Evolutionary conservation across 2,113 vertebrate species (phyloP).

Genomic region (Enhydra lutris): DNA sequence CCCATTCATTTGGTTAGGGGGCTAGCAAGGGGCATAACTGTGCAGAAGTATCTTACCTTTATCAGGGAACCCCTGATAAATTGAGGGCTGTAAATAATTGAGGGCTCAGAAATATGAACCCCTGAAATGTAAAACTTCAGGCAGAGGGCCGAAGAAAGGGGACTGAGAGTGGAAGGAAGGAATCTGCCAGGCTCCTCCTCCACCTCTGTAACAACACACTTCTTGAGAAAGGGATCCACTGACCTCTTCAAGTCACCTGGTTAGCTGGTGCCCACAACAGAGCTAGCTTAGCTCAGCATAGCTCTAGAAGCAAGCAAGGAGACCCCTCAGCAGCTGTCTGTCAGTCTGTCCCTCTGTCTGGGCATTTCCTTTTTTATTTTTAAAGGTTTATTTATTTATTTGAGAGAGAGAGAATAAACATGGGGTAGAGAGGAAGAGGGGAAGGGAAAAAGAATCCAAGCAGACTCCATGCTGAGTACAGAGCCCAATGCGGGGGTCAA

Average conservation of each 20-base stretch:
- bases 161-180: background rate
- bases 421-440: background rate
- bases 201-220: accelerated
- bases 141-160: background rate
- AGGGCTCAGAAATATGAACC: background rate
- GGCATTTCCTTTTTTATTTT: background rate
- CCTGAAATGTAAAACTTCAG: background rate
- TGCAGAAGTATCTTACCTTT: background rate
- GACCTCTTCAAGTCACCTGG: background rate
- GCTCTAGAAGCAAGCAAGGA: background rate
- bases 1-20: background rate
- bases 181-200: too few species aligned
- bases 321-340: background rate
- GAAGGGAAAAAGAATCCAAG: background rate
- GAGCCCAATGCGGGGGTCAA: background rate
- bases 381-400: background rate
- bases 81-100: too few species aligned
- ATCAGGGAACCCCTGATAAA: background rate
- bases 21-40: background rate
- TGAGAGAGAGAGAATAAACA: background rate
- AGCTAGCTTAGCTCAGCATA: background rate
- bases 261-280: background rate
- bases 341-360: background rate
- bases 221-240: background rate
- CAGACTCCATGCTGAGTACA: background rate